Percentiles rank a stretch among this genome's conserved stretches.
Conservation (phyloP, 2,888 invertebrate species). For the Drosophila vallismaia region DNA sequence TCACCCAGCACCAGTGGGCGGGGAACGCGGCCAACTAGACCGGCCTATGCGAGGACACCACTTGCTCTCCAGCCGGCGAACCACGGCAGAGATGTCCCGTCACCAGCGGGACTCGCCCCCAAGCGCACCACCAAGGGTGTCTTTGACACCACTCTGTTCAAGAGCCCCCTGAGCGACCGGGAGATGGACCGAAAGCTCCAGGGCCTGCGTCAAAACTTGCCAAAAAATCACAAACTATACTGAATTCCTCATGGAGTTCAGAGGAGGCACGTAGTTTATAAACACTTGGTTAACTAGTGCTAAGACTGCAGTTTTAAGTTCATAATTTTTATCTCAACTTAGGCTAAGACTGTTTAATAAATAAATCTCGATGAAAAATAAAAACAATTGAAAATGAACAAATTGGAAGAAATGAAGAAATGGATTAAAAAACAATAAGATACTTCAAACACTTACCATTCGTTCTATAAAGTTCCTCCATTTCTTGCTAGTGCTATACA, state of each 20-base stretch:
- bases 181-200: constrained; percentile 61
- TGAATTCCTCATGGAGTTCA: constrained; percentile 32
- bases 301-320: constrained; percentile 17
- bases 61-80: constrained; percentile 47
- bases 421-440: neutral
- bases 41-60: constrained; percentile 25
- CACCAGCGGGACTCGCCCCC: constrained; percentile 22
- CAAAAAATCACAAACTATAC: constrained; percentile 82
- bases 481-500: constrained; percentile 85
- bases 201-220: constrained; percentile 67
- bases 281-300: constrained; percentile 35
- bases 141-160: constrained; percentile 82
- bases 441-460: constrained; percentile 82
- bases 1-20: constrained; percentile 29
- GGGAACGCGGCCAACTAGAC: constrained; percentile 52
- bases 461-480: constrained; percentile 85
- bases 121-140: constrained; percentile 80
- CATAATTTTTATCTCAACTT: constrained; percentile 4
- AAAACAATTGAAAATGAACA: neutral
- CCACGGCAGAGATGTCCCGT: constrained; percentile 22
- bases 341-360: constrained; percentile 13
- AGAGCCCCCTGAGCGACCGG: constrained; percentile 72
- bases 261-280: constrained; percentile 23
- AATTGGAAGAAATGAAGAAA: neutral
- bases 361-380: constrained; percentile 1